Evolutionary conservation across 2,113 vertebrate species (phyloP).

Genomic region (Andinoacara biseriatus): DNA sequence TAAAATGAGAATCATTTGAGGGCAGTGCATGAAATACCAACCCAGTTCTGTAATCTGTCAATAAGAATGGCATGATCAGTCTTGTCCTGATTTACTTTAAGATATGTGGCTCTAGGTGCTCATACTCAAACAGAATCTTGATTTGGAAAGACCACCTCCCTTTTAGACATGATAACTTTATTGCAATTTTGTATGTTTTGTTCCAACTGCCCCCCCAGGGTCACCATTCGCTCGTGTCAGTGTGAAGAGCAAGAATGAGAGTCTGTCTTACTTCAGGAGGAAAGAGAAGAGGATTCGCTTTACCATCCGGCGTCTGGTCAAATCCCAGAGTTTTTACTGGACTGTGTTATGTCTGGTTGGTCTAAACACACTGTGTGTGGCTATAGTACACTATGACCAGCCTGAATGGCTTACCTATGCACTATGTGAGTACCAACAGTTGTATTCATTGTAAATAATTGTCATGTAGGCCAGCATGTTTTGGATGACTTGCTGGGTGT

Average conservation of each 20-base stretch:
- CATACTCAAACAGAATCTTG: neutral
- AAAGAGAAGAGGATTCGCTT: constrained; percentile 97
- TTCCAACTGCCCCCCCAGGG: constrained; percentile 80
- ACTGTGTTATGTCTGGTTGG: constrained; percentile 92
- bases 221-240: constrained; percentile 93
- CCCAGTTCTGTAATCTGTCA: neutral
- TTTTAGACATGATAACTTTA: constrained; percentile 49
- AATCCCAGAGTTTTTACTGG: constrained; percentile 98
- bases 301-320: constrained; percentile 95
- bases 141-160: neutral
- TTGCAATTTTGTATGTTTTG: constrained; percentile 28
- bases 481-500: neutral
- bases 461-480: neutral
- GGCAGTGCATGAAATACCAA: neutral
- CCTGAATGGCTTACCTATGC: constrained; percentile 91
- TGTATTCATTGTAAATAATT: neutral
- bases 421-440: constrained; percentile 84
- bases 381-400: constrained; percentile 96
- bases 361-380: constrained; percentile 94
- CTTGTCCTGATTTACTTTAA: neutral
- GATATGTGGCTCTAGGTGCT: neutral
- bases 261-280: constrained; percentile 90
- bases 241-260: constrained; percentile 92
- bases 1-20: neutral
- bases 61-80: neutral